A percentile compares a stretch with the other conserved stretches of the same genome.
Evolutionary conservation across 2,888 invertebrate species (phyloP).

Genomic region (Troides aeacus): DNA sequence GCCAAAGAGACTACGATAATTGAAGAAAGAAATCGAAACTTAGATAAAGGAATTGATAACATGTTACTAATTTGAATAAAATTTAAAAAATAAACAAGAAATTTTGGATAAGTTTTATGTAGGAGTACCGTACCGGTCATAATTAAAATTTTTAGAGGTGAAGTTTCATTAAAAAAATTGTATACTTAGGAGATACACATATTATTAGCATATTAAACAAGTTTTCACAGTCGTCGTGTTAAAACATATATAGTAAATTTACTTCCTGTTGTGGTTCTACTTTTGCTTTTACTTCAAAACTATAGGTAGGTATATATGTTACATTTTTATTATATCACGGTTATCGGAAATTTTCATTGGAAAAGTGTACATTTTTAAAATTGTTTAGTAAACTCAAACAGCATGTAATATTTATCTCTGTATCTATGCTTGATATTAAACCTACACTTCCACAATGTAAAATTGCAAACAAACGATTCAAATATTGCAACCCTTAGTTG

Average conservation of each 20-base stretch:
- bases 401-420: slow-evolving; percentile 24
- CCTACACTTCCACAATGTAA: slow-evolving; percentile 8
- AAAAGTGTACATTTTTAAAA: background rate
- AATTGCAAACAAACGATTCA: slow-evolving; percentile 16
- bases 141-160: too few relatives aligned
- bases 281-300: background rate
- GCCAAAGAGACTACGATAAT: too few relatives aligned
- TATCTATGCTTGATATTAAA: slow-evolving; percentile 15
- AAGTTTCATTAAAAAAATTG: background rate
- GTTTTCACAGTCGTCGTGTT: slow-evolving; percentile 11
- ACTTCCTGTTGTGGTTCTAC: slow-evolving; percentile 7
- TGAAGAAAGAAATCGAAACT: too few relatives aligned
- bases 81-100: too few relatives aligned
- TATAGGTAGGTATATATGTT: background rate
- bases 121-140: too few relatives aligned
- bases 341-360: too few relatives aligned
- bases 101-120: too few relatives aligned
- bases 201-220: background rate
- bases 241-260: slow-evolving; percentile 5
- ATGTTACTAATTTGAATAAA: too few relatives aligned
- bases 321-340: background rate
- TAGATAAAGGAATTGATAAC: too few relatives aligned
- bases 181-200: background rate
- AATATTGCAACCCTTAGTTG: slow-evolving; percentile 2
- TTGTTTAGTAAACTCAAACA: slow-evolving; percentile 16